phyloP scores from a whole-genome alignment of 1,140 invertebrate species.

The Heterodera schachtii region DNA sequence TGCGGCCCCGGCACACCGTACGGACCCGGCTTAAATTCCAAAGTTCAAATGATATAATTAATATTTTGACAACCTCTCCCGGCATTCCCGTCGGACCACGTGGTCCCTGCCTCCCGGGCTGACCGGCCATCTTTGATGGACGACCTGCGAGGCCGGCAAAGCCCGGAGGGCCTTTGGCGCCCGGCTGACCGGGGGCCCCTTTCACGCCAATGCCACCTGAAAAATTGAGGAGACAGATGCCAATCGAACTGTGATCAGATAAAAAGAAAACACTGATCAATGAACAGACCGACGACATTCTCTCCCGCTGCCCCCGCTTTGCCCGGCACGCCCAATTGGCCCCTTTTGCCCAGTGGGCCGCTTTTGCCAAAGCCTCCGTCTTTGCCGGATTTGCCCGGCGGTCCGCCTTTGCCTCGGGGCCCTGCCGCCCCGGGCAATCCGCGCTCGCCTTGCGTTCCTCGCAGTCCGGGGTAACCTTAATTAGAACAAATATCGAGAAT shows the following conservation, averaged over 20 bases:
- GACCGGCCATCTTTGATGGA: conserved; percentile 33
- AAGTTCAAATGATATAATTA: background rate
- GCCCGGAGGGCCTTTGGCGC: conserved; percentile 29
- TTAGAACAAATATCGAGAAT: background rate
- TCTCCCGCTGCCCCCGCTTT: conserved; percentile 15
- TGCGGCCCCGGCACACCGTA: background rate
- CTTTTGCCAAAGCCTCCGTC: conserved; percentile 13
- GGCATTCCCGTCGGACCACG: conserved; percentile 19
- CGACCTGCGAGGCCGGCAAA: conserved; percentile 22
- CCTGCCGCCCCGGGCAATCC: conserved; percentile 33
- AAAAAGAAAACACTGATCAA: background rate
- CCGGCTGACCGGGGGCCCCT: conserved; percentile 32
- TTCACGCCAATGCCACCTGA: conserved; percentile 30
- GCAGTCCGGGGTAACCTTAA: conserved; percentile 32
- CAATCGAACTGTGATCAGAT: background rate
- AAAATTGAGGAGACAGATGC: too few relatives aligned
- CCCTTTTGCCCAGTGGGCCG: conserved; percentile 5
- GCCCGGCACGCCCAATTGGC: conserved; percentile 8
- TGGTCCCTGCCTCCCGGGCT: conserved; percentile 23
- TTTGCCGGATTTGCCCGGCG: conserved; percentile 29
- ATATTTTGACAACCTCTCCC: conserved; percentile 6
- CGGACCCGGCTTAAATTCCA: background rate
- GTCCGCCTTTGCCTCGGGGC: conserved; percentile 25
- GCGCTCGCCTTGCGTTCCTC: conserved; percentile 39
- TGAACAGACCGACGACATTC: conserved; percentile 16